These are phyloP conservation scores for Oasisia sp. DNA, from an alignment of 2,888 invertebrate genomes.

Conservation along the genomic window DNA sequence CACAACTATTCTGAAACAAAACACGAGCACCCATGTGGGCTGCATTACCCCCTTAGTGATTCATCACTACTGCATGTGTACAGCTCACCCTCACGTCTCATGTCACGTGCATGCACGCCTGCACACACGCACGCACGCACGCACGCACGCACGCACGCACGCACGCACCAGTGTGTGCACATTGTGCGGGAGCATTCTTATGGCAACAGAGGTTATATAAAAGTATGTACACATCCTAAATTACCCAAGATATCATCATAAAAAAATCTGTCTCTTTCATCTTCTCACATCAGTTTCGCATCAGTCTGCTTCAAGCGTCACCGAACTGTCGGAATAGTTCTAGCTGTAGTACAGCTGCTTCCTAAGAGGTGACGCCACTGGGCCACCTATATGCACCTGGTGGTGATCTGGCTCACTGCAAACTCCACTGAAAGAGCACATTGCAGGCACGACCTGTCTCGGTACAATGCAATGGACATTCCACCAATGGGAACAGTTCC, in stretches of 20 bases:
- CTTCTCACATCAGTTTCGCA: not conserved
- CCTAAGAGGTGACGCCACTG: not conserved
- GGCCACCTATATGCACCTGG: not conserved
- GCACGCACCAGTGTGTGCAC: not conserved
- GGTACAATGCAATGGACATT: not conserved
- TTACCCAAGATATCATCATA: slow-evolving; percentile 10
- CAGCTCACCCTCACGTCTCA: not conserved
- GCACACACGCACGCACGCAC: not conserved
- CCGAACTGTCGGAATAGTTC: not conserved
- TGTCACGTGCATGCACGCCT: not conserved
- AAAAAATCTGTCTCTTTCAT: not conserved
- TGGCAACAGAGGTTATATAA: slow-evolving; percentile 5
- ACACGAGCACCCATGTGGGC: not conserved
- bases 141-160: not conserved
- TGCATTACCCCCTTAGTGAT: not conserved
- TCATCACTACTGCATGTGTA: not conserved
- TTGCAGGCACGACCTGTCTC: not conserved
- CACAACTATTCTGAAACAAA: not conserved
- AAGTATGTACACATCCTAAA: slow-evolving; percentile 17
- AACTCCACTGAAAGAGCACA: not conserved
- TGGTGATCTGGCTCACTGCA: not conserved
- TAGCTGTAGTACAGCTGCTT: not conserved
- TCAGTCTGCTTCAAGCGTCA: not conserved
- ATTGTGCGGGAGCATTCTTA: slow-evolving; percentile 11
- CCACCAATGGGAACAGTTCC: not conserved